These are phyloP conservation scores for Pterobdella sp. DNA, from an alignment of 2,888 invertebrate species.

Conservation along the genomic window DNA sequence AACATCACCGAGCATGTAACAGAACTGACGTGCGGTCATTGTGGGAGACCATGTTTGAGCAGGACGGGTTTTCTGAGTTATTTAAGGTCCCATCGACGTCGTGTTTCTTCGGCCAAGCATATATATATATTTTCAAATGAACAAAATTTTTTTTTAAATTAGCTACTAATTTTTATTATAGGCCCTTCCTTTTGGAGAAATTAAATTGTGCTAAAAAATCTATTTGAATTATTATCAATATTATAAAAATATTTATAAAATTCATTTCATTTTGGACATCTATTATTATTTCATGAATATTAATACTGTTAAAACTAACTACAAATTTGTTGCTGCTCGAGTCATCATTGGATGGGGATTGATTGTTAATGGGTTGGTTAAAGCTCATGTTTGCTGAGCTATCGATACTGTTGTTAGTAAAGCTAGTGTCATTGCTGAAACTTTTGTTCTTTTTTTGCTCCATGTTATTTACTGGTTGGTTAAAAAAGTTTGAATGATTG, in stretches of 20 bases:
- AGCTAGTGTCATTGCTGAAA: neutral
- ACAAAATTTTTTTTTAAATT: no score
- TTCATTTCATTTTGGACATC: neutral
- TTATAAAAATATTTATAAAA: neutral
- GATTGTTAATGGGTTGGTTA: neutral
- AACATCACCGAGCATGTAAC: no score
- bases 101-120: no score
- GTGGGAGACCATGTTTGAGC: no score
- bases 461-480: neutral
- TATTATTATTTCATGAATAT: neutral
- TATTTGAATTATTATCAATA: neutral
- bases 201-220: neutral
- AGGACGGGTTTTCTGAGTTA: no score
- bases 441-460: neutral
- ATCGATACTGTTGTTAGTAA: neutral
- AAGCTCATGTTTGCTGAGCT: neutral
- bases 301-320: neutral
- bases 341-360: slow-evolving; percentile 1
- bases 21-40: no score
- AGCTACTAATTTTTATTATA: no score
- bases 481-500: neutral
- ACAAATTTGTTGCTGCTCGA: neutral
- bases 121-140: no score
- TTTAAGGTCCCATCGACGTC: no score
- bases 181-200: neutral